phyloP scores from a whole-genome alignment of 2,888 invertebrate genomes.

The Ophonus ardosiacus region DNA sequence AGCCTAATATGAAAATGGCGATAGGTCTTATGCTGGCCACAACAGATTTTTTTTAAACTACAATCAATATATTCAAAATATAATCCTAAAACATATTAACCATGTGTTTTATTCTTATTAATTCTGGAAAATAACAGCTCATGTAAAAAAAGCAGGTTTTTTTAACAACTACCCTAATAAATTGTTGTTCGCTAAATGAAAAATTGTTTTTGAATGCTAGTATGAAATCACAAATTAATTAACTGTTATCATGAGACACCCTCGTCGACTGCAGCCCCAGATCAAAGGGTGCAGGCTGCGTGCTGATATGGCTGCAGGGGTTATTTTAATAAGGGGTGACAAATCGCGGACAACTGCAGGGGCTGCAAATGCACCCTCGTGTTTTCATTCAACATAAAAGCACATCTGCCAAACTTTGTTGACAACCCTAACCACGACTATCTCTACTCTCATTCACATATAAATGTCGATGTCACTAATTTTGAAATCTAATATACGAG shows the following conservation, averaged over 20 bases:
- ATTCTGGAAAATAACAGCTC: no score
- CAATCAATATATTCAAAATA: no score
- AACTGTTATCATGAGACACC: slow-evolving; percentile 10
- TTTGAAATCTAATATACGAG: neutral
- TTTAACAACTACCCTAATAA: no score
- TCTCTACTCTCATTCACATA: neutral
- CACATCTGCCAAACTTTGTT: slow-evolving; percentile 42
- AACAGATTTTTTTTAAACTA: no score
- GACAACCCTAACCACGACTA: neutral
- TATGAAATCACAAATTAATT: slow-evolving; percentile 32
- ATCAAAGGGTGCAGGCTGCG: slow-evolving; percentile 9
- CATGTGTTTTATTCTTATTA: no score
- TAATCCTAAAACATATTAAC: no score
- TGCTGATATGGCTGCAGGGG: slow-evolving; percentile 64
- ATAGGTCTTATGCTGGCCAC: no score
- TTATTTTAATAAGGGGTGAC: slow-evolving; percentile 71
- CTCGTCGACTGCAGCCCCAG: neutral
- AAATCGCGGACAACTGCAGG: slow-evolving; percentile 68
- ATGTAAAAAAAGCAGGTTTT: no score
- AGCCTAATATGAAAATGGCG: no score
- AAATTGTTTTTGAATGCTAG: slow-evolving; percentile 21
- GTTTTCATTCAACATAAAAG: neutral
- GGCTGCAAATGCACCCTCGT: neutral
- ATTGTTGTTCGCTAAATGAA: neutral
- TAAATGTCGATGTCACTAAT: neutral